Evolutionary conservation across 1,140 invertebrate species (phyloP).

Genomic region (Listronotus bonariensis): DNA sequence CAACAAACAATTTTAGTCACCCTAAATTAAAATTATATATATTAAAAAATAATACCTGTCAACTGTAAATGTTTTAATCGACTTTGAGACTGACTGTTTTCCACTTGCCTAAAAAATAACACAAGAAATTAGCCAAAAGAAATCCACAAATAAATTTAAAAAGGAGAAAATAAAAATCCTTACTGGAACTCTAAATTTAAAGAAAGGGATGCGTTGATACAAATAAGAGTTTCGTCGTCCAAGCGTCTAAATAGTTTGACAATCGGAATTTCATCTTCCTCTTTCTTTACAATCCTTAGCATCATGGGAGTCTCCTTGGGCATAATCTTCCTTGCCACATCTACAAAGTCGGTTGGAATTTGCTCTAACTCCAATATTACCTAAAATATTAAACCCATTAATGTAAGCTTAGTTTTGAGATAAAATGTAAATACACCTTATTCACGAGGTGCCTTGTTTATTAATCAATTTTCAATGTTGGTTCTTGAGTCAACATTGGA

Average conservation of each 20-base stretch:
- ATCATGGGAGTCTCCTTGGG: conserved; percentile 56
- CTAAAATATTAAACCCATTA: not conserved
- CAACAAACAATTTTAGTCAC: not conserved
- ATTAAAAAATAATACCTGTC: too few relatives aligned
- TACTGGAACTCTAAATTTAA: conserved; percentile 55
- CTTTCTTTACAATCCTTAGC: conserved; percentile 52
- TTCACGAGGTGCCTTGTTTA: too few relatives aligned
- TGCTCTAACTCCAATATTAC: conserved; percentile 52
- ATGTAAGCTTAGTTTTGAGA: too few relatives aligned
- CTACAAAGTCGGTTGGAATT: conserved; percentile 57
- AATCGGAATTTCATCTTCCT: conserved; percentile 44
- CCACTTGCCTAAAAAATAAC: not conserved
- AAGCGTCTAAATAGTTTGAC: conserved; percentile 67
- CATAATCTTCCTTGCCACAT: conserved; percentile 57
- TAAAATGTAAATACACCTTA: too few relatives aligned
- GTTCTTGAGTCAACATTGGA: too few relatives aligned
- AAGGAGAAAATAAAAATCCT: conserved; percentile 6
- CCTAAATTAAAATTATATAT: too few relatives aligned
- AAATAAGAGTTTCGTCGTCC: conserved; percentile 62
- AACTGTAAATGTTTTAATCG: too few relatives aligned
- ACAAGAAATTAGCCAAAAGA: not conserved
- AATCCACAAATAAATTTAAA: too few relatives aligned
- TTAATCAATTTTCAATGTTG: too few relatives aligned
- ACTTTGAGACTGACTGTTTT: too few relatives aligned
- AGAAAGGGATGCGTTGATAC: conserved; percentile 64